Conservation (phyloP, 2,888 invertebrate species). For the Vanessa cardui region DNA sequence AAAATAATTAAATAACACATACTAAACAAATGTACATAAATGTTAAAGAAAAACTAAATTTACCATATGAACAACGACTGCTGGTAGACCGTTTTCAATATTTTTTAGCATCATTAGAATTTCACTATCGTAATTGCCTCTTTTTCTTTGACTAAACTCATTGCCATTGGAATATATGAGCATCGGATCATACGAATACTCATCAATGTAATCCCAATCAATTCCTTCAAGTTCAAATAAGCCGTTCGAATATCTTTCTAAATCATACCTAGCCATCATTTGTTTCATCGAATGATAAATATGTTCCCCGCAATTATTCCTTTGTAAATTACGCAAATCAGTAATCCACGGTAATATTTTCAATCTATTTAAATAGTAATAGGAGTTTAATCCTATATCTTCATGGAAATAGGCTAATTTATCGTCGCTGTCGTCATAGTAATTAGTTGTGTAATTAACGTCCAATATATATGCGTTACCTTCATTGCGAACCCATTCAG, state of each 20-base stretch:
- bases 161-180: conserved; percentile 85
- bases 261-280: conserved; percentile 86
- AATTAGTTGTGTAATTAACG: conserved; percentile 68
- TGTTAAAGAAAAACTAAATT: conserved; percentile 37
- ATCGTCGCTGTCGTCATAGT: conserved; percentile 75
- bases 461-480: conserved; percentile 68
- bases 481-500: conserved; percentile 59
- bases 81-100: conserved; percentile 63
- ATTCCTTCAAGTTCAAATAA: conserved; percentile 82
- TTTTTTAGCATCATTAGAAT: conserved; percentile 56
- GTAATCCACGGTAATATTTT: conserved; percentile 82
- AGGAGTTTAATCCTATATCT: conserved; percentile 86
- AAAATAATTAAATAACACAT: not conserved
- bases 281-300: conserved; percentile 86
- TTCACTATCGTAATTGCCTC: conserved; percentile 61
- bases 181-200: conserved; percentile 83
- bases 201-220: conserved; percentile 74
- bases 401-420: conserved; percentile 87
- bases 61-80: conserved; percentile 66
- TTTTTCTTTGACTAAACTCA: conserved; percentile 82
- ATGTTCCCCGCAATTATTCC: conserved; percentile 83
- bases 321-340: conserved; percentile 52
- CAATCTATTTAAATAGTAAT: conserved; percentile 83
- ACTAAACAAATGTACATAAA: not conserved
- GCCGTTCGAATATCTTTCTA: conserved; percentile 87